Evolutionary conservation across 2,113 vertebrate genomes (phyloP).

Genomic region (Mandrillus leucophaeus): DNA sequence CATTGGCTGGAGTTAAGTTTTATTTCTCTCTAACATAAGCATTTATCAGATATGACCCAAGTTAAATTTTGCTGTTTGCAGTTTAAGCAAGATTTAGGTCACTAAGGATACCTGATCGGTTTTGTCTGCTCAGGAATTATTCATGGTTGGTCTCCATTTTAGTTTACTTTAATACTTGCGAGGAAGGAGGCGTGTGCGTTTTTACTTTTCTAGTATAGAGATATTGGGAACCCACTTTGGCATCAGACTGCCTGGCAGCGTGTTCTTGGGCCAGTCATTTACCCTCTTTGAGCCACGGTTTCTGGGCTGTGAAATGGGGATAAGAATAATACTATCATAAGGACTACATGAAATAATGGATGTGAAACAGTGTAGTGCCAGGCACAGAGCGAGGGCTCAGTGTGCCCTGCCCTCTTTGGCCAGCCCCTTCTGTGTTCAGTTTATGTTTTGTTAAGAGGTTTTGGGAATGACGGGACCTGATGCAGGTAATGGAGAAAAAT

Average conservation of each 20-base stretch:
- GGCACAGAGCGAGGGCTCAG: background rate
- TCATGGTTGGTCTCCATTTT: background rate
- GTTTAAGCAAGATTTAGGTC: background rate
- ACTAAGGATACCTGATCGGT: background rate
- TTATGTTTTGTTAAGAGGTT: background rate
- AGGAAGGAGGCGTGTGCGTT: background rate
- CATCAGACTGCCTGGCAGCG: background rate
- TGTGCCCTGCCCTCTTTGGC: background rate
- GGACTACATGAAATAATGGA: background rate
- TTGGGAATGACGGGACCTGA: background rate
- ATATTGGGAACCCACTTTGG: background rate
- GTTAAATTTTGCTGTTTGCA: background rate
- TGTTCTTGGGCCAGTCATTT: background rate
- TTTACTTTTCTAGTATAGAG: background rate
- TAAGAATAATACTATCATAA: background rate
- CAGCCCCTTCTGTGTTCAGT: background rate
- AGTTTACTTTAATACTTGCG: background rate
- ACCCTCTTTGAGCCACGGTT: background rate
- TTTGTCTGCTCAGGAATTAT: background rate
- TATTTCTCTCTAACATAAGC: background rate
- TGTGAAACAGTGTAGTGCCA: background rate
- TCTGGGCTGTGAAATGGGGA: background rate
- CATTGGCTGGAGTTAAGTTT: background rate
- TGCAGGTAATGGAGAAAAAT: background rate
- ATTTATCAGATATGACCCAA: background rate